These are phyloP conservation scores for Fistularia tabacaria DNA, from an alignment of 2,797 vertebrate genomes.

Conservation along the genomic window DNA sequence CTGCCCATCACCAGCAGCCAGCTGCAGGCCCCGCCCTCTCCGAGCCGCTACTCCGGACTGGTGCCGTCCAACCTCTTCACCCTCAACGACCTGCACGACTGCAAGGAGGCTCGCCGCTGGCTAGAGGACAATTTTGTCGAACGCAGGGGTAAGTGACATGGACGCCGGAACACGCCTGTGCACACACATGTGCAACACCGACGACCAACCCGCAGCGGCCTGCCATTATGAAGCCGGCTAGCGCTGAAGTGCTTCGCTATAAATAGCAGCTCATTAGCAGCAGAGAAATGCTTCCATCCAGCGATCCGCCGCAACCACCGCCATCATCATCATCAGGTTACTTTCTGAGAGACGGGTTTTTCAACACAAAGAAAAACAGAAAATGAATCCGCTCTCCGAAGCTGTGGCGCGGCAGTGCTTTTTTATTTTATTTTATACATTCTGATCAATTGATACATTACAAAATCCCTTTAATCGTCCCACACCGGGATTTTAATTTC, in stretches of 20 bases:
- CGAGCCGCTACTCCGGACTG: constrained; percentile 41
- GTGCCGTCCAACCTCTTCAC: constrained; percentile 85
- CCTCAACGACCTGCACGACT: constrained; percentile 80
- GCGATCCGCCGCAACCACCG: too few species aligned
- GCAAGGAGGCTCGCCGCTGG: constrained; percentile 72
- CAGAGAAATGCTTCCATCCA: constrained; percentile 80
- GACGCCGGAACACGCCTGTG: not conserved
- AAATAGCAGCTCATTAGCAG: constrained; percentile 83
- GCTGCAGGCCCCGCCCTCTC: constrained; percentile 20
- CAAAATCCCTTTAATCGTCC: constrained; percentile 63
- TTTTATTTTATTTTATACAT: constrained; percentile 73
- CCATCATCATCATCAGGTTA: constrained; percentile 68
- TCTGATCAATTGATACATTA: constrained; percentile 84
- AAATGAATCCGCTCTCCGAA: constrained; percentile 79
- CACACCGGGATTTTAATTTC: too few species aligned
- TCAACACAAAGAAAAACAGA: constrained; percentile 59
- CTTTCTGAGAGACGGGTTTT: too few species aligned
- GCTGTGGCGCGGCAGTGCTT: constrained; percentile 74
- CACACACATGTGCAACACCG: constrained; percentile 7
- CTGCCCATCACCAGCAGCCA: constrained; percentile 52
- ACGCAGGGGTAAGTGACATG: constrained; percentile 67
- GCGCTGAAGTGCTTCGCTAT: constrained; percentile 69
- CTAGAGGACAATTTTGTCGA: constrained; percentile 68
- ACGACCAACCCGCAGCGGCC: constrained; percentile 37
- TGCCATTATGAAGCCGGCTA: constrained; percentile 59